Percentiles rank a stretch among this genome's conserved stretches.
Evolutionary conservation across 2,797 vertebrate genomes (phyloP).

Genomic region (Sitta carolinensis): DNA sequence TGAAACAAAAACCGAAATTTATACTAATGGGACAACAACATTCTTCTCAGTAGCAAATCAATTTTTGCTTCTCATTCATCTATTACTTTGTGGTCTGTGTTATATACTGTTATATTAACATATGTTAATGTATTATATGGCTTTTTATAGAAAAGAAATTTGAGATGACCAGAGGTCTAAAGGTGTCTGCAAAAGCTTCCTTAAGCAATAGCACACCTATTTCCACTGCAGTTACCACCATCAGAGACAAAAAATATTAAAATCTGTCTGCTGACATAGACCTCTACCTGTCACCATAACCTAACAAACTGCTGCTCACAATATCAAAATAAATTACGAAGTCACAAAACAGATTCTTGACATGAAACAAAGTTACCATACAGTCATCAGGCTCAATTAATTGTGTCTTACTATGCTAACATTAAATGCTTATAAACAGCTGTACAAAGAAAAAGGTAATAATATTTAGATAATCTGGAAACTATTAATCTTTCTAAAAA

Average conservation of each 20-base stretch:
- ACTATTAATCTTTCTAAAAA: not conserved
- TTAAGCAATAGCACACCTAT: not conserved
- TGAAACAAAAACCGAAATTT: not conserved
- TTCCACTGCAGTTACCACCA: not conserved
- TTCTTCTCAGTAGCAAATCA: not conserved
- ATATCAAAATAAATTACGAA: not conserved
- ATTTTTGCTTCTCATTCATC: not conserved
- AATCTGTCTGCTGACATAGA: not conserved
- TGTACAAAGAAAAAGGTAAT: not conserved
- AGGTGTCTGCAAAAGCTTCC: not conserved
- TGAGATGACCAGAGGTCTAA: not conserved
- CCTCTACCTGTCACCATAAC: not conserved
- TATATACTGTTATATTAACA: not conserved
- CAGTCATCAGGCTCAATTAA: not conserved
- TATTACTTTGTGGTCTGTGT: not conserved
- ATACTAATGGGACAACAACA: not conserved
- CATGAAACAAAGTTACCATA: not conserved
- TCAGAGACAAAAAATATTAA: not conserved
- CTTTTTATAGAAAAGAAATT: conserved; percentile 1
- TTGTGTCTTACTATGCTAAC: accelerated
- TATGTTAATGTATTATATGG: not conserved
- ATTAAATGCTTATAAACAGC: not conserved
- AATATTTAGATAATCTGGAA: not conserved
- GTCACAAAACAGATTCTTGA: not conserved
- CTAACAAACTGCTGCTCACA: not conserved